Percentiles rank a stretch among this genome's conserved stretches.
Conservation (phyloP, 2,797 vertebrate genomes). For the Microctenopoma lineatum region DNA sequence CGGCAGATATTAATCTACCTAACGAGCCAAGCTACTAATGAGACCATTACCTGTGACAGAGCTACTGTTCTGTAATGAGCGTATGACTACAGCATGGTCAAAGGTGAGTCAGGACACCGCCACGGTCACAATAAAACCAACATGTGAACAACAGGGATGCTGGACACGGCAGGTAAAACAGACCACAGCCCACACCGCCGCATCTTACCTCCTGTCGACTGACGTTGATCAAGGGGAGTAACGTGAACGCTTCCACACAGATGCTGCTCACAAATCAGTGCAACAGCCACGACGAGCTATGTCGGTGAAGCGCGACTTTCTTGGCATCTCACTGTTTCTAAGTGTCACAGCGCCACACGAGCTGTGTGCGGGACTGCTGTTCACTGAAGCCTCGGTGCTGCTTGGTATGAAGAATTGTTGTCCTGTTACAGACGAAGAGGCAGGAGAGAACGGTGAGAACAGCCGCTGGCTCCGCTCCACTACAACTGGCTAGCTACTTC, state of each 20-base stretch:
- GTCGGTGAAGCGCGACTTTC: conserved; percentile 31
- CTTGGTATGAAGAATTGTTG: conserved; percentile 9
- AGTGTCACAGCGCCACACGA: conserved; percentile 2
- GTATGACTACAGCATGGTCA: not conserved
- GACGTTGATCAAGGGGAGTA: conserved; percentile 27
- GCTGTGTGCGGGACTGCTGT: not conserved
- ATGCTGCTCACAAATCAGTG: conserved; percentile 43
- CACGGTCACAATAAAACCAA: not conserved
- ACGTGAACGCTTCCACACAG: conserved; percentile 10
- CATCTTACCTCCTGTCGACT: conserved; percentile 55
- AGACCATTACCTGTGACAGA: not conserved
- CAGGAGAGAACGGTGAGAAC: conserved; percentile 25
- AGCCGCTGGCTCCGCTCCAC: conserved; percentile 37
- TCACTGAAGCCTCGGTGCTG: not conserved
- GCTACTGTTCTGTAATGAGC: not conserved
- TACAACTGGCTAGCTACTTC: conserved; percentile 61
- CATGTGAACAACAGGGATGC: not conserved
- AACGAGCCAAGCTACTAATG: not conserved
- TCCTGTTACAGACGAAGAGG: conserved; percentile 44
- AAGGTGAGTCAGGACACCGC: not conserved
- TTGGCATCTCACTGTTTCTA: conserved; percentile 46
- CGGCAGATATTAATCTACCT: not conserved
- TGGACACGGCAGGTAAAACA: not conserved
- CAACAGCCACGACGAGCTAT: conserved; percentile 42
- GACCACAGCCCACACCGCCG: conserved; percentile 5